Conservation (phyloP, 2,113 vertebrate species). For the Amphiprion ocellaris region DNA sequence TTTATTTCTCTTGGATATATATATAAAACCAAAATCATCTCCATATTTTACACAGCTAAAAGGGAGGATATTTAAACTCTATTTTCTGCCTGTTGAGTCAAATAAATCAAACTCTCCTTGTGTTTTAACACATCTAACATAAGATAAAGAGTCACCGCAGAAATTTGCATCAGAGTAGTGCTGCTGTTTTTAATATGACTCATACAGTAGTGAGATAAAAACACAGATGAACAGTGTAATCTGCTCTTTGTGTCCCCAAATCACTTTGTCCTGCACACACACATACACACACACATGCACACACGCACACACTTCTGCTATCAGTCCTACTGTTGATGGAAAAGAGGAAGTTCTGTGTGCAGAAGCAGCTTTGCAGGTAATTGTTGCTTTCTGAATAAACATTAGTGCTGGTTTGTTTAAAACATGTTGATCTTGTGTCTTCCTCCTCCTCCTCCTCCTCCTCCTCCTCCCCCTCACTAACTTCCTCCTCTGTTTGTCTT, state of each 20-base stretch:
- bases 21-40: no score
- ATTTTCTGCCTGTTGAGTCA: background rate
- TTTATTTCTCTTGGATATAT: no score
- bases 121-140: background rate
- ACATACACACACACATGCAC: constrained; percentile 6
- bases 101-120: constrained; percentile 8
- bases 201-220: constrained; percentile 24
- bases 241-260: constrained; percentile 22
- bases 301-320: constrained; percentile 54
- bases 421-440: constrained; percentile 34
- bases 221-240: constrained; percentile 2
- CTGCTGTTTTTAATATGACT: constrained; percentile 35
- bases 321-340: constrained; percentile 69
- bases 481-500: constrained; percentile 25
- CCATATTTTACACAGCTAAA: background rate
- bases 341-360: constrained; percentile 80
- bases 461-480: background rate
- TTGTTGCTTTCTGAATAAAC: constrained; percentile 68
- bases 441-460: constrained; percentile 15
- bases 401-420: constrained; percentile 59
- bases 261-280: background rate
- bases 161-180: constrained; percentile 51
- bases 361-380: constrained; percentile 54
- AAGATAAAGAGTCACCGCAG: constrained; percentile 9
- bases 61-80: background rate